Percentiles rank a stretch among this genome's conserved stretches.
phyloP scores from a whole-genome alignment of 2,113 vertebrate species.

The Neopipo cinnamomea region DNA sequence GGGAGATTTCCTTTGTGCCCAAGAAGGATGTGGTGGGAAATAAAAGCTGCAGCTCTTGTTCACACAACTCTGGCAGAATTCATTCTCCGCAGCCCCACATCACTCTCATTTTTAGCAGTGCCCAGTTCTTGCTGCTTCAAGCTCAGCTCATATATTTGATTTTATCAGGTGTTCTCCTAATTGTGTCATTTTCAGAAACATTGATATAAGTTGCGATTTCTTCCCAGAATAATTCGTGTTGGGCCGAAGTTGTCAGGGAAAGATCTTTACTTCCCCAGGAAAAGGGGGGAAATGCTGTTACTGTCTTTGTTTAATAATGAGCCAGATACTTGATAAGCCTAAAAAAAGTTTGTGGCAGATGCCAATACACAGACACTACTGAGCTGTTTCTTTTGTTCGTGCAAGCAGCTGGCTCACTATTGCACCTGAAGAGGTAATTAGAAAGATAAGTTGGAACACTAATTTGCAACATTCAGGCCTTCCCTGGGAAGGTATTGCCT shows the following conservation, averaged over 20 bases:
- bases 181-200: not conserved
- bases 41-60: not conserved
- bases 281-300: not conserved
- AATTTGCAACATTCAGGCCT: slow-evolving; percentile 64
- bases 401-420: slow-evolving; percentile 44
- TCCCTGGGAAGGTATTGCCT: slow-evolving; percentile 65
- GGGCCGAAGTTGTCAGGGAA: not conserved
- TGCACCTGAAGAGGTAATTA: slow-evolving; percentile 71
- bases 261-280: not conserved
- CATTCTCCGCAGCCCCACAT: not conserved
- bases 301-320: not conserved
- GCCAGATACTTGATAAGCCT: not conserved
- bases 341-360: not conserved
- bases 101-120: not conserved
- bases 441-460: slow-evolving; percentile 59
- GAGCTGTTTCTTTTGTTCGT: not conserved
- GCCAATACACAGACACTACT: not conserved
- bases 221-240: not conserved
- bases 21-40: not conserved
- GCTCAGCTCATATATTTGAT: not conserved
- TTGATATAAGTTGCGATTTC: not conserved
- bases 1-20: not conserved
- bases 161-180: not conserved
- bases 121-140: not conserved
- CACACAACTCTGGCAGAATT: not conserved